phyloP scores from a whole-genome alignment of 2,113 vertebrate genomes.

The Grammomys surdaster region DNA sequence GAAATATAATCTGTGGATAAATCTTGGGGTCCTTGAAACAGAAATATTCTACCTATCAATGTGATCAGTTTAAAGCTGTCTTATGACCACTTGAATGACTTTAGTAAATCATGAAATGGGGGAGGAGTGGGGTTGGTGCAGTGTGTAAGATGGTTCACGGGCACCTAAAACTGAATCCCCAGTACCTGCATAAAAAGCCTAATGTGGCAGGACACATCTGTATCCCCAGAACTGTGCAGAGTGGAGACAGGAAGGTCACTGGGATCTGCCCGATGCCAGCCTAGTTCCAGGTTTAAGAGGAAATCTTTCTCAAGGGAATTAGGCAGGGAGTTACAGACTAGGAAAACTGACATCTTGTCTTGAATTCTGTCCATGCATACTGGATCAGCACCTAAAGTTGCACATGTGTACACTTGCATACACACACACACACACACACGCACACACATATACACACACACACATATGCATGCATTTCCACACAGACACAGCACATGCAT shows the following conservation, averaged over 20 bases:
- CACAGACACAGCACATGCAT: not conserved
- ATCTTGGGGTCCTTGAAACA: not conserved
- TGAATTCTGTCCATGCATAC: not conserved
- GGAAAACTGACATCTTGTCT: not conserved
- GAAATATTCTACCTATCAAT: not conserved
- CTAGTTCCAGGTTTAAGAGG: not conserved
- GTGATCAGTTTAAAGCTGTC: conserved; percentile 10
- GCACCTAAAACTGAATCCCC: not conserved
- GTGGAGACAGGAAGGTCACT: not conserved
- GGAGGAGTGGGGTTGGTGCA: too few species aligned
- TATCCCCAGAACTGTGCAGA: not conserved
- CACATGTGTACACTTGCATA: not conserved
- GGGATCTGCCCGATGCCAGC: too few species aligned
- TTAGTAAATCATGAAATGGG: not conserved
- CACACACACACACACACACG: not conserved
- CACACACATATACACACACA: not conserved
- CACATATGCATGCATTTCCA: not conserved
- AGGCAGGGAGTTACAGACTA: not conserved
- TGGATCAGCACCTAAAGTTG: not conserved
- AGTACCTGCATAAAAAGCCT: not conserved
- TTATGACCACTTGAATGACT: not conserved
- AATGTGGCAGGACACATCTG: not conserved
- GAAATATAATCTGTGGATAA: conserved; percentile 35
- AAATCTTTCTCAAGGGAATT: not conserved
- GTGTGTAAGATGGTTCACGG: too few species aligned